These are phyloP conservation scores for Neoniphon sammara DNA, from an alignment of 2,797 vertebrate species.

Conservation along the genomic window DNA sequence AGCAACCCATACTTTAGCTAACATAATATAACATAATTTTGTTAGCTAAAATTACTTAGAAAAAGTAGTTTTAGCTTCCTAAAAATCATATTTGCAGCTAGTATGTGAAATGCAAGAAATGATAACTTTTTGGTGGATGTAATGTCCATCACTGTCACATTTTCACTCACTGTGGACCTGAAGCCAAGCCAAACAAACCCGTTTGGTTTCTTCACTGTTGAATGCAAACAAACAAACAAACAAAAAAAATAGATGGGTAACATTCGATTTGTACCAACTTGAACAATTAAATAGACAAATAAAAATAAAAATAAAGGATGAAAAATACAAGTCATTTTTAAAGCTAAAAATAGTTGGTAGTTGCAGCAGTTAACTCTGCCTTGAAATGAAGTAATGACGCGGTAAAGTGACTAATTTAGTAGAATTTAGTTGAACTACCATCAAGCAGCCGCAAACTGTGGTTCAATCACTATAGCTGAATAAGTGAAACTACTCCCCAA, in stretches of 20 bases:
- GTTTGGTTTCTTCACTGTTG: too few species aligned
- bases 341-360: not conserved
- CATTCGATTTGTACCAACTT: not conserved
- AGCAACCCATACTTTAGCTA: too few species aligned
- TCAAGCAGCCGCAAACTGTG: conserved; percentile 5
- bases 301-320: not conserved
- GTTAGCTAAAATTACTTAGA: too few species aligned
- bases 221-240: too few species aligned
- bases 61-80: too few species aligned
- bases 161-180: not conserved
- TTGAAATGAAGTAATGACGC: not conserved
- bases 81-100: too few species aligned
- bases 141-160: not conserved
- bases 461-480: too few species aligned
- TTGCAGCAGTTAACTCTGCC: not conserved
- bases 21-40: too few species aligned
- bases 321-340: not conserved
- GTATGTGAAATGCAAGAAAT: not conserved
- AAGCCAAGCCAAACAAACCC: conserved; percentile 2
- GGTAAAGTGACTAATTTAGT: not conserved
- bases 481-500: not conserved
- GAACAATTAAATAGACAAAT: not conserved
- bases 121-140: not conserved
- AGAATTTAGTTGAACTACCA: not conserved
- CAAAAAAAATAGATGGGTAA: not conserved